phyloP scores from a whole-genome alignment of 2,888 invertebrate genomes.

The Carpatolechia fugitivella region DNA sequence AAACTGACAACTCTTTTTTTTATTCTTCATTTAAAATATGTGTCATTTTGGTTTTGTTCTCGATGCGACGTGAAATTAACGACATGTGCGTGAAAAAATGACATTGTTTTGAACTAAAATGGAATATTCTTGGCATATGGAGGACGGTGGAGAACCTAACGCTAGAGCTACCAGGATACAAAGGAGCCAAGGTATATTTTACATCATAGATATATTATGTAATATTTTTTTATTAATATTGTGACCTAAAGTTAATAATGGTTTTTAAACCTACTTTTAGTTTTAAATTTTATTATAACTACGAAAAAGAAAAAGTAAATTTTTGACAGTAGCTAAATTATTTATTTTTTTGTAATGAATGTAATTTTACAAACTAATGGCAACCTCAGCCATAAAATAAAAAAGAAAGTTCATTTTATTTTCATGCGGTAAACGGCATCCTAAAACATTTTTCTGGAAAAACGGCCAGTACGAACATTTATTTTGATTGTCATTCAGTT shows the following conservation, averaged over 20 bases:
- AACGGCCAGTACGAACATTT: background rate
- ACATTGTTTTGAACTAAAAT: conserved; percentile 44
- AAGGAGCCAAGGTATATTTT: conserved; percentile 64
- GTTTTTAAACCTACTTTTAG: too few species aligned
- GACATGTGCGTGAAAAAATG: conserved; percentile 26
- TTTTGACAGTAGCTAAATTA: too few species aligned
- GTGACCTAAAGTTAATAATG: too few species aligned
- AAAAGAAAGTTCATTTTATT: background rate
- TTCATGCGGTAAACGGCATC: background rate
- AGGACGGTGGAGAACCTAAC: conserved; percentile 56
- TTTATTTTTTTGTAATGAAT: background rate
- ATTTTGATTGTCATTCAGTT: too few species aligned
- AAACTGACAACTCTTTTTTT: background rate
- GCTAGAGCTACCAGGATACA: conserved; percentile 42
- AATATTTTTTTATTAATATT: too few species aligned
- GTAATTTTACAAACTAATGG: background rate
- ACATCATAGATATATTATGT: too few species aligned
- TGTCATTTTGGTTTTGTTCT: conserved; percentile 35
- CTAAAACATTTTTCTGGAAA: background rate
- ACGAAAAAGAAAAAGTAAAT: too few species aligned
- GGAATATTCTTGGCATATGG: conserved; percentile 75
- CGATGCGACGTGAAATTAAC: conserved; percentile 39
- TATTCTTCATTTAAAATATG: conserved; percentile 29
- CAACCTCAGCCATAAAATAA: background rate
- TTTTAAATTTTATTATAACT: too few species aligned